Conservation (phyloP, 2,113 vertebrate genomes). For the Petaurus breviceps region DNA sequence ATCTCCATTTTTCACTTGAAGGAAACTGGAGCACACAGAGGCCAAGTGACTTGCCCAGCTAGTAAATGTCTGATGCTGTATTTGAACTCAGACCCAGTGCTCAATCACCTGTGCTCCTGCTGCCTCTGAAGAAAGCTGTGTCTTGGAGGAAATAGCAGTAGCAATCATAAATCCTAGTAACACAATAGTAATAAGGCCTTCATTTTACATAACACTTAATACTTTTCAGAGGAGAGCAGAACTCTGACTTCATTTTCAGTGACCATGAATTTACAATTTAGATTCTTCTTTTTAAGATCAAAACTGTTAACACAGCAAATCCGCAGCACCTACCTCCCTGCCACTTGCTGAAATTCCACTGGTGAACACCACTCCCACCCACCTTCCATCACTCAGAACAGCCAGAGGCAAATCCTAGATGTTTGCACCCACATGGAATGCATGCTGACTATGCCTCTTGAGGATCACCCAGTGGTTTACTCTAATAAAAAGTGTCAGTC, state of each 20-base stretch:
- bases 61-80: not conserved
- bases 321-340: conserved; percentile 17
- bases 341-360: conserved; percentile 45
- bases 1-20: not conserved
- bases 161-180: not conserved
- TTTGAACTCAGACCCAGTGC: not conserved
- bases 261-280: not conserved
- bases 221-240: not conserved
- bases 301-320: not conserved
- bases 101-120: not conserved
- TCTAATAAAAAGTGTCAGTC: conserved; percentile 70
- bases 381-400: conserved; percentile 51
- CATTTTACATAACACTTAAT: rapidly evolving
- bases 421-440: conserved; percentile 67
- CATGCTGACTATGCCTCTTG: conserved; percentile 72
- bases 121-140: not conserved
- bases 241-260: not conserved
- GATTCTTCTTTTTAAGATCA: not conserved
- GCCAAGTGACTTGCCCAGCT: not conserved
- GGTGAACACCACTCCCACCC: not conserved
- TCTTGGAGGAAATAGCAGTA: not conserved
- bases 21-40: not conserved
- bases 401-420: conserved; percentile 65
- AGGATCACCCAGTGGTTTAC: conserved; percentile 71
- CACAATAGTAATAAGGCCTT: not conserved